Evolutionary conservation across 2,888 invertebrate species (phyloP).

Genomic region (Andrena marginata): DNA sequence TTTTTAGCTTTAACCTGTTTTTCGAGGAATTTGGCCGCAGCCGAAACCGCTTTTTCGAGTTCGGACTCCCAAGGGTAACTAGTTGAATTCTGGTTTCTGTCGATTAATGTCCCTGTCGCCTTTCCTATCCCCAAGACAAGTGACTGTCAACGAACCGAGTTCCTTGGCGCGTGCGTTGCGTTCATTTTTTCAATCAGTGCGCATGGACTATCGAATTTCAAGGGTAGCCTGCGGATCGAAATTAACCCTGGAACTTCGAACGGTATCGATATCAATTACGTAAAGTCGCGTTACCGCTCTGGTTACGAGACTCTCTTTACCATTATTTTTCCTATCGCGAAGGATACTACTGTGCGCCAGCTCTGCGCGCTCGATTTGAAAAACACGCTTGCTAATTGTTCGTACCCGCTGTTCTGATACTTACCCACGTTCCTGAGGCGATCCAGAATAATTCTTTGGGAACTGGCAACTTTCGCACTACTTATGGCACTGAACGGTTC

Average conservation of each 20-base stretch:
- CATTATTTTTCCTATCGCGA: neutral
- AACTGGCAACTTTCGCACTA: neutral
- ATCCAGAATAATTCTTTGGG: neutral
- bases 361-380: neutral
- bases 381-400: neutral
- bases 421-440: slow-evolving; percentile 22
- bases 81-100: slow-evolving; percentile 37
- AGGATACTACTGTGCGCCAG: neutral
- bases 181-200: neutral
- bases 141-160: slow-evolving; percentile 26
- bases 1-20: slow-evolving; percentile 35
- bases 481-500: slow-evolving; percentile 1
- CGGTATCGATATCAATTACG: slow-evolving; percentile 51
- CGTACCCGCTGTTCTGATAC: neutral
- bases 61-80: slow-evolving; percentile 50
- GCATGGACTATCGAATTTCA: slow-evolving; percentile 42
- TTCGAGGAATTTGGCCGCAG: slow-evolving; percentile 29
- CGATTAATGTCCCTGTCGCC: slow-evolving; percentile 3
- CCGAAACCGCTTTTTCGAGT: slow-evolving; percentile 36
- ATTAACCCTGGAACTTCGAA: slow-evolving; percentile 19
- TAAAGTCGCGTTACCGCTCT: neutral
- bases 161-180: neutral
- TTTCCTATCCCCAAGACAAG: neutral
- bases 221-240: slow-evolving; percentile 56
- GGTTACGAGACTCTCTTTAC: neutral